Percentiles rank a stretch among this genome's conserved stretches.
These are phyloP conservation scores for Helobdella robusta DNA, from an alignment of 2,888 invertebrate species.

Conservation along the genomic window DNA sequence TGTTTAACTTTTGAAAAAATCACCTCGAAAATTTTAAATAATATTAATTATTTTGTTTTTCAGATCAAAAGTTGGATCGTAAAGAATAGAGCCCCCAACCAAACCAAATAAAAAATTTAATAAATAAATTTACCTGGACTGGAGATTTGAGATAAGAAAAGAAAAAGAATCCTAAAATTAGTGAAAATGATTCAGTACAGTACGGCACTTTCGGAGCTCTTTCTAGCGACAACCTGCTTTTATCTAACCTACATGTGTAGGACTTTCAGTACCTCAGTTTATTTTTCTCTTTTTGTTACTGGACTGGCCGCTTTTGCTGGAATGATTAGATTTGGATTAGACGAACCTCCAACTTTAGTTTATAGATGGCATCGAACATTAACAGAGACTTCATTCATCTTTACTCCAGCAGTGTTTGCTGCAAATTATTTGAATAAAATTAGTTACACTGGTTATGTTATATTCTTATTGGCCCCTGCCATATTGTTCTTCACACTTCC, in stretches of 20 bases:
- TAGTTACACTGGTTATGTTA: background rate
- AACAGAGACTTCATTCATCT: background rate
- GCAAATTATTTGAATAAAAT: background rate
- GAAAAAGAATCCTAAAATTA: background rate
- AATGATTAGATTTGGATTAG: background rate
- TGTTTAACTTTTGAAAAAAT: too few species aligned
- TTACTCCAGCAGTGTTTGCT: constrained; percentile 10
- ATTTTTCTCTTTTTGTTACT: background rate
- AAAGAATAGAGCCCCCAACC: background rate
- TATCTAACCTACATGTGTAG: background rate
- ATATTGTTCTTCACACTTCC: background rate
- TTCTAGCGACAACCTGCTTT: background rate
- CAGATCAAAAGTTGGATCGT: background rate
- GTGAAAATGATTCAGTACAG: background rate
- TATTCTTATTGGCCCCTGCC: background rate
- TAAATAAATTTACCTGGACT: background rate
- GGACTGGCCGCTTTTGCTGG: background rate
- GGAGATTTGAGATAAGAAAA: too few species aligned
- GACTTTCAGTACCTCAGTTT: background rate
- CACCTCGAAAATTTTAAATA: too few species aligned
- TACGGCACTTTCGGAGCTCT: constrained; percentile 8
- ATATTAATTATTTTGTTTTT: background rate
- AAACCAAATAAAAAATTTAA: background rate
- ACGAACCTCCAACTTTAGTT: background rate
- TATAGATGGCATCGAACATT: constrained; percentile 1